Conservation (phyloP, 2,113 vertebrate genomes). For the Saccopteryx leptura region DNA sequence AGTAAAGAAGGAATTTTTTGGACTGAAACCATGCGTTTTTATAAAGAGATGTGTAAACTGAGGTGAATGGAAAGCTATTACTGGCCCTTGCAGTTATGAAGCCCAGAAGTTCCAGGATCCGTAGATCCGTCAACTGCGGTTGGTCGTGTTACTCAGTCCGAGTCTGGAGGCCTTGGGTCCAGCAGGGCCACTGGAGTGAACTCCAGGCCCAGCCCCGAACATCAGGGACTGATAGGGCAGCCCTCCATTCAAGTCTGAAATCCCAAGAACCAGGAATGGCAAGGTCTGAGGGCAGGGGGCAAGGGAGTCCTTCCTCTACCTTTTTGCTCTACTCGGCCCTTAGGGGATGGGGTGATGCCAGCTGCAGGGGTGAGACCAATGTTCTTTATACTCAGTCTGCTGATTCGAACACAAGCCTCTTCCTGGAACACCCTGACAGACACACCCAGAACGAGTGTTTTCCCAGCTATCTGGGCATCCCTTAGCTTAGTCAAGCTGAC, state of each 20-base stretch:
- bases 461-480: not conserved
- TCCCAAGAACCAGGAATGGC: not conserved
- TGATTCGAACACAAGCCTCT: not conserved
- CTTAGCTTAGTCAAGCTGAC: not conserved
- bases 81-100: not conserved
- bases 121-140: not conserved
- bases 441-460: not conserved
- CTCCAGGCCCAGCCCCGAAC: not conserved
- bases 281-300: not conserved
- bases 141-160: not conserved
- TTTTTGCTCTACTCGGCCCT: too few species aligned
- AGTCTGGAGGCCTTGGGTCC: not conserved
- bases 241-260: too few species aligned
- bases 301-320: not conserved
- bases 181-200: not conserved
- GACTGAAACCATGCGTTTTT: not conserved
- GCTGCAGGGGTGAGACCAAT: too few species aligned
- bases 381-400: too few species aligned
- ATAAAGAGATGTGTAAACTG: not conserved
- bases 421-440: not conserved
- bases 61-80: not conserved
- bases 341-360: too few species aligned
- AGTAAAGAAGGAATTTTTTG: not conserved
- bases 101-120: not conserved
- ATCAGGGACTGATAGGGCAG: not conserved